Percentiles rank a stretch among this genome's conserved stretches.
Evolutionary conservation across 2,888 invertebrate genomes (phyloP).

Genomic region (Leucoma salicis): DNA sequence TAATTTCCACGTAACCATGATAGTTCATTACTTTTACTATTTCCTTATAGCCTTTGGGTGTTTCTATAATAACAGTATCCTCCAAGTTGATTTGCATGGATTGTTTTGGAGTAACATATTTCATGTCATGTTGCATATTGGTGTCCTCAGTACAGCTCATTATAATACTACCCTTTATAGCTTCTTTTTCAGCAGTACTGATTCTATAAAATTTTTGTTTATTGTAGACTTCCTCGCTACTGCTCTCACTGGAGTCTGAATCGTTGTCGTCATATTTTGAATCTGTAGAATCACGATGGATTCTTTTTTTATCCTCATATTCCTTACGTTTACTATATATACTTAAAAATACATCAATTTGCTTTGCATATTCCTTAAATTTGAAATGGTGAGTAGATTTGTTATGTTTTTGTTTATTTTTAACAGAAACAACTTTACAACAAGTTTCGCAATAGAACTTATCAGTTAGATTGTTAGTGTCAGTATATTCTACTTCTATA

Average conservation of each 20-base stretch:
- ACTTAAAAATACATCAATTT: slow-evolving; percentile 10
- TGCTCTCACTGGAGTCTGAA: too few relatives aligned
- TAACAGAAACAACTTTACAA: slow-evolving; percentile 9
- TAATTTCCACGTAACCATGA: background rate
- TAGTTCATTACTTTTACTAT: background rate
- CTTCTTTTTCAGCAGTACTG: too few relatives aligned
- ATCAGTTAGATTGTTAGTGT: background rate
- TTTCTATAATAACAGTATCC: background rate
- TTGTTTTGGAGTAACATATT: background rate
- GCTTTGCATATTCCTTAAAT: background rate
- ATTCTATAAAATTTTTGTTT: too few relatives aligned
- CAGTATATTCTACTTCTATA: background rate
- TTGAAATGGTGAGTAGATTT: slow-evolving; percentile 6
- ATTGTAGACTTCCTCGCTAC: too few relatives aligned
- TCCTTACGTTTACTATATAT: slow-evolving; percentile 1
- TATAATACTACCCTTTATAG: too few relatives aligned
- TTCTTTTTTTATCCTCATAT: too few relatives aligned
- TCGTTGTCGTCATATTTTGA: too few relatives aligned
- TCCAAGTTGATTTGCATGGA: background rate
- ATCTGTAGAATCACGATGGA: background rate
- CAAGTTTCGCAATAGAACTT: slow-evolving; percentile 14
- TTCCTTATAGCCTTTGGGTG: slow-evolving; percentile 4
- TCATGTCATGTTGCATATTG: background rate
- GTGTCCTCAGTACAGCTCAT: background rate
- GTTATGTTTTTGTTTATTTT: slow-evolving; percentile 13